Base-by-base conservation (phyloP, 2,113 vertebrate genomes). In the Ancistrus triradiatus region DNA sequence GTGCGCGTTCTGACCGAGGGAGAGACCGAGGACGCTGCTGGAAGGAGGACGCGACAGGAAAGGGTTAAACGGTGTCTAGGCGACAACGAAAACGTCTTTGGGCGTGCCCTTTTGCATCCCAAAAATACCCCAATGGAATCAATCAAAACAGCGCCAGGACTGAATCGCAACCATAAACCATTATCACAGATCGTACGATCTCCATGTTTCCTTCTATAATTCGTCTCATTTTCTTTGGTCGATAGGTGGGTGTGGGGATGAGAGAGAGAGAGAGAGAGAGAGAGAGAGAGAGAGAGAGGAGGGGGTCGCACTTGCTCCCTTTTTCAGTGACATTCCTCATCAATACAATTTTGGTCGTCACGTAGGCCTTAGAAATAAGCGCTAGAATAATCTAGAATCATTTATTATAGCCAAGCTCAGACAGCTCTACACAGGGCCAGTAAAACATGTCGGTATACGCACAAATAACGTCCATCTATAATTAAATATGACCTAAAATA, bases 31-130 rank as follows among this genome's bases (percentile, higher is more conserved):
- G 70, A n/a, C n/a, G n/a, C 63, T 74, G 62, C 44, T 62, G 58
- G 65, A 25, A 66, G 58, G 58, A 50, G 47, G 14, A 52, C 53
- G 31, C 50, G n/a, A 64, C 56, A 19, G 52, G 47, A 62, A 62
- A 64, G 73, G 73, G 73, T 72, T 75, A 75, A 75, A 75, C 49
- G 55, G 65, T 75, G 73, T 65, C 73, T 72, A 66, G 50, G 73
- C 69, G 65, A 72, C 73, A 61, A 66, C 40, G 31, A 69, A 55
- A 50, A 66, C 50, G 66, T 68, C 65, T 72, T 65, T 61, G 69
- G 73, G 73, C 60, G 73, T 75, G 69, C 57, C 73, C 28, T 70
- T 28, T 40, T 38, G 55, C 42, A 11, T 28, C 24, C 37, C 33
- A 60, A 60, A 60, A 68, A 18, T 42, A 21, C 33, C 14, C 31